Percentiles rank a stretch among this genome's conserved stretches.
These are phyloP conservation scores for Amaurobius ferox DNA, from an alignment of 2,888 invertebrate species.

Conservation along the genomic window DNA sequence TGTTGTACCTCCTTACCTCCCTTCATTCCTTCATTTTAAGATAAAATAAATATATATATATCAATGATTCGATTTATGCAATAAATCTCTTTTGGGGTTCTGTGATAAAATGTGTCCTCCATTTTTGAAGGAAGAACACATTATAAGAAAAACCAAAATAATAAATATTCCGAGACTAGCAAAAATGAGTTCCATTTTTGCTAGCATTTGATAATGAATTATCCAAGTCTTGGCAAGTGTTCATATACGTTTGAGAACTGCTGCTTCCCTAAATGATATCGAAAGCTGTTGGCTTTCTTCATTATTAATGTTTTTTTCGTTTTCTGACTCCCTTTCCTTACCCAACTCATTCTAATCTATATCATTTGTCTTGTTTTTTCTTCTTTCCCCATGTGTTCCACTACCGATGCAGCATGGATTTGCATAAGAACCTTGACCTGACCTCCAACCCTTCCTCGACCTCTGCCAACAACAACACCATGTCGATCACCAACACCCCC, in stretches of 20 bases:
- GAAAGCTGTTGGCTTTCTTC: slow-evolving; percentile 65
- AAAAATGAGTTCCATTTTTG: too few species aligned
- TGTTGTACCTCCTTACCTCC: too few species aligned
- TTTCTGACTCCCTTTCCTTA: slow-evolving; percentile 68
- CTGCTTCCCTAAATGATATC: neutral
- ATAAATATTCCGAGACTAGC: too few species aligned
- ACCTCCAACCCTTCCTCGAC: slow-evolving; percentile 73
- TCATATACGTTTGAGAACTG: too few species aligned
- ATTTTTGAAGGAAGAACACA: too few species aligned
- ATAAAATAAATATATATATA: too few species aligned
- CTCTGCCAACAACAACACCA: slow-evolving; percentile 71
- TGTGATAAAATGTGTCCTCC: too few species aligned
- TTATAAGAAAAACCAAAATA: too few species aligned
- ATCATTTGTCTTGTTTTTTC: slow-evolving; percentile 72
- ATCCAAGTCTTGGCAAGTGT: too few species aligned
- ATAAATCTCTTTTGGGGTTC: too few species aligned
- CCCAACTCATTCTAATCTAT: slow-evolving; percentile 72
- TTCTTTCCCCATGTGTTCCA: slow-evolving; percentile 66
- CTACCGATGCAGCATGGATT: slow-evolving; percentile 88
- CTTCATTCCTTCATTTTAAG: neutral
- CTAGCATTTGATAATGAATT: too few species aligned
- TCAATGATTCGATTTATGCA: too few species aligned
- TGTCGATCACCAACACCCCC: slow-evolving; percentile 72
- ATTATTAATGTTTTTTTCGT: slow-evolving; percentile 34
- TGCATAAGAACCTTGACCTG: slow-evolving; percentile 85